phyloP scores from a whole-genome alignment of 2,888 invertebrate species.

The Copidosoma aretas region DNA sequence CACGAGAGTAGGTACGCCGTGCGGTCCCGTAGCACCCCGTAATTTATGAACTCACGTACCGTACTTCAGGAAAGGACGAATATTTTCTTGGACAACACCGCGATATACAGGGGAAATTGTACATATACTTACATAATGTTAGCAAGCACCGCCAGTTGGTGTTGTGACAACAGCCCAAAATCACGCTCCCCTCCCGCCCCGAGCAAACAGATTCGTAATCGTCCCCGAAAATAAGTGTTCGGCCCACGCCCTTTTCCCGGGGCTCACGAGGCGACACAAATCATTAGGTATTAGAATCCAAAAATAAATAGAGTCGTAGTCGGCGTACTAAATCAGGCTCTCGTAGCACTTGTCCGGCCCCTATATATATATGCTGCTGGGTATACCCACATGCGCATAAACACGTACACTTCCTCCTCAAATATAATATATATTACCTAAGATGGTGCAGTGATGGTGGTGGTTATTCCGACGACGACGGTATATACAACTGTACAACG shows the following conservation, averaged over 20 bases:
- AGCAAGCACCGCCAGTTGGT: neutral
- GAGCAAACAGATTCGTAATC: neutral
- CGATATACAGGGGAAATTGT: too few species aligned
- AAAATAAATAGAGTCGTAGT: conserved; percentile 17
- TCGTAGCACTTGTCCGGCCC: neutral
- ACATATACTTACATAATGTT: too few species aligned
- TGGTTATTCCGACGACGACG: conserved; percentile 38
- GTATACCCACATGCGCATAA: neutral
- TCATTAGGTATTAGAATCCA: neutral
- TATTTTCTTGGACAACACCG: too few species aligned
- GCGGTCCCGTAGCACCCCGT: too few species aligned
- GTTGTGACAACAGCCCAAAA: neutral
- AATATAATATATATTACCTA: too few species aligned
- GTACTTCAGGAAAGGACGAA: too few species aligned
- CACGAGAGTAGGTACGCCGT: too few species aligned
- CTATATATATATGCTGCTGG: neutral
- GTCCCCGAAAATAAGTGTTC: conserved; percentile 19
- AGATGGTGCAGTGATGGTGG: too few species aligned
- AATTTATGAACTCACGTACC: too few species aligned
- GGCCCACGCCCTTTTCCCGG: neutral
- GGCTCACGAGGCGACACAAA: neutral
- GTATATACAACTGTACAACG: conserved; percentile 22
- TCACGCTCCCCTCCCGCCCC: neutral
- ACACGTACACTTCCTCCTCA: conserved; percentile 10
- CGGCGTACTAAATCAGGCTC: conserved; percentile 9